Conservation (phyloP, 2,888 invertebrate genomes). For the Chorisops tibialis region DNA sequence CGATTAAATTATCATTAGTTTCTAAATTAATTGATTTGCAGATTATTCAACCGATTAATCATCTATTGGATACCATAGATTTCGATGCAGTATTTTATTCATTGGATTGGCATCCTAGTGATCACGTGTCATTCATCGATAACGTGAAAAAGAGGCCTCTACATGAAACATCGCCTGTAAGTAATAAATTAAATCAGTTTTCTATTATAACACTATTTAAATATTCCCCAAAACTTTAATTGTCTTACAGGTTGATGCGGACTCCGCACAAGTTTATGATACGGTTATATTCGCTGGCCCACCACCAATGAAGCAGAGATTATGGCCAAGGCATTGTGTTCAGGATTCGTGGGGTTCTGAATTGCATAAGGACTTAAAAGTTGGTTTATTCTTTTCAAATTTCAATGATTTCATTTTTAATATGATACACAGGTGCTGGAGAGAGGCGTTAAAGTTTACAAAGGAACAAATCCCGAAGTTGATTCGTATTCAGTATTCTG, state of each 20-base stretch:
- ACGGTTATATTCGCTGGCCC: constrained; percentile 90
- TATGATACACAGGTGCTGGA: constrained; percentile 61
- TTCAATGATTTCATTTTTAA: constrained; percentile 3
- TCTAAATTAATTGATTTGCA: too few relatives aligned
- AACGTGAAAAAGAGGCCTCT: constrained; percentile 76
- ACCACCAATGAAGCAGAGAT: constrained; percentile 78
- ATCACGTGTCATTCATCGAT: constrained; percentile 95
- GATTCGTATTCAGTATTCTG: constrained; percentile 98
- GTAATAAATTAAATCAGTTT: constrained; percentile 37
- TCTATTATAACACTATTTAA: constrained; percentile 15
- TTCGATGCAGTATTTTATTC: constrained; percentile 92
- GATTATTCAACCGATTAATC: constrained; percentile 89
- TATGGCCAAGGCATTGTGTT: constrained; percentile 96
- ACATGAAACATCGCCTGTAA: constrained; percentile 68
- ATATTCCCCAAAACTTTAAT: background rate
- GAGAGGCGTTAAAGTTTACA: constrained; percentile 76
- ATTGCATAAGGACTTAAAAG: constrained; percentile 84
- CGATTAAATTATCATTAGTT: too few relatives aligned
- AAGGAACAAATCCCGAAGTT: constrained; percentile 90
- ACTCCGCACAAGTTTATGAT: constrained; percentile 80
- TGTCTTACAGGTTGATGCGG: constrained; percentile 60
- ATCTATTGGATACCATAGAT: constrained; percentile 71
- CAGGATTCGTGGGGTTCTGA: constrained; percentile 95
- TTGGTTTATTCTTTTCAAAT: constrained; percentile 41
- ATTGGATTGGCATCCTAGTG: constrained; percentile 94